These are phyloP conservation scores for Dasypogon diadema DNA, from an alignment of 2,888 invertebrate species.

Conservation along the genomic window DNA sequence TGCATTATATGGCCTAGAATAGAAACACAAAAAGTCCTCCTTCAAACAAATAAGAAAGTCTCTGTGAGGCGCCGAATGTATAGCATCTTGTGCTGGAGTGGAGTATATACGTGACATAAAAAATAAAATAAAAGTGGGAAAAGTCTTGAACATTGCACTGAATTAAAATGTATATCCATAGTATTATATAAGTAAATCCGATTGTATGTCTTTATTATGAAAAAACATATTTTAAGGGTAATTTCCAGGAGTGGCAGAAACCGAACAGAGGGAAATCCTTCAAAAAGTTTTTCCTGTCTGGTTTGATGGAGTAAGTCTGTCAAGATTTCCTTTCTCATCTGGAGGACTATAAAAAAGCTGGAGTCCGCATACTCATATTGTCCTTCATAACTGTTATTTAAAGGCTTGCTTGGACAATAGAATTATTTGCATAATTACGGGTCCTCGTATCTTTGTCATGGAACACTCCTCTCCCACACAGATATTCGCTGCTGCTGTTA, in stretches of 20 bases:
- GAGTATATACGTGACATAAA: slow-evolving; percentile 40
- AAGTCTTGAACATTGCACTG: slow-evolving; percentile 8
- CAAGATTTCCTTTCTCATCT: slow-evolving; percentile 9
- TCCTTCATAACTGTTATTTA: slow-evolving; percentile 39
- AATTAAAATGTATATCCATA: neutral
- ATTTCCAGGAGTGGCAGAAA: slow-evolving; percentile 14
- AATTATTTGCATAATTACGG: slow-evolving; percentile 44
- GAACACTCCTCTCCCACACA: neutral
- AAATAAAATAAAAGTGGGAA: neutral
- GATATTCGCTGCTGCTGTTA: slow-evolving; percentile 38
- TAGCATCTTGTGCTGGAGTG: slow-evolving; percentile 40
- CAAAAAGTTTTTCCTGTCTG: slow-evolving; percentile 41
- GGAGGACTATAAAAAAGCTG: neutral
- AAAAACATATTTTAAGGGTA: slow-evolving; percentile 40
- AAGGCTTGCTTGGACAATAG: slow-evolving; percentile 30
- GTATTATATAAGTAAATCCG: slow-evolving; percentile 31
- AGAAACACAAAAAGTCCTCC: slow-evolving; percentile 42
- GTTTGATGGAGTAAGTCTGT: slow-evolving; percentile 42
- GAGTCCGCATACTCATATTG: slow-evolving; percentile 33
- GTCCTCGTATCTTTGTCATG: neutral
- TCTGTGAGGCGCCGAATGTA: slow-evolving; percentile 42
- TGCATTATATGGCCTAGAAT: slow-evolving; percentile 47
- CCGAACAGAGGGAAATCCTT: slow-evolving; percentile 12
- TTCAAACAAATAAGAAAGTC: slow-evolving; percentile 43
- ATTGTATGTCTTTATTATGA: slow-evolving; percentile 34